phyloP scores from a whole-genome alignment of 2,797 vertebrate genomes.

The Squalus acanthias region DNA sequence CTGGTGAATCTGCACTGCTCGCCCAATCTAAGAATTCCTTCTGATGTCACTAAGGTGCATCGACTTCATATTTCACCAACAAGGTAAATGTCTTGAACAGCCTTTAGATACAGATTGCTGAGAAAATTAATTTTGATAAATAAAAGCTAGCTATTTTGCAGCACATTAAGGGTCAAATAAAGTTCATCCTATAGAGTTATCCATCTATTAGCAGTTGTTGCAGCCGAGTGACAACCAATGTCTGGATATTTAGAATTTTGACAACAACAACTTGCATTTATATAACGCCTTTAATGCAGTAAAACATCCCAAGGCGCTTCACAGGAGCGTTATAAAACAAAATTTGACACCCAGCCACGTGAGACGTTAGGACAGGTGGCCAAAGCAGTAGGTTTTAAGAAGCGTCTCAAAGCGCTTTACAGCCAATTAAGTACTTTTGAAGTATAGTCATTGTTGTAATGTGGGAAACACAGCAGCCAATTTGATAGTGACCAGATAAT shows the following conservation, averaged over 20 bases:
- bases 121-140: neutral
- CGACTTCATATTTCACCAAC: neutral
- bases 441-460: too few species aligned
- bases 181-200: neutral
- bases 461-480: too few species aligned
- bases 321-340: neutral
- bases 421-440: too few species aligned
- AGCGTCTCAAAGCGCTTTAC: neutral
- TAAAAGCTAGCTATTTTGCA: neutral
- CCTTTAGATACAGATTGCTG: neutral
- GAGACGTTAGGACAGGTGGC: neutral
- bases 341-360: neutral
- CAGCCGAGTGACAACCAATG: neutral
- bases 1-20: neutral
- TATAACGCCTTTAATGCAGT: too few species aligned
- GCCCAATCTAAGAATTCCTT: neutral
- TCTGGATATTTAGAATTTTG: neutral
- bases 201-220: neutral
- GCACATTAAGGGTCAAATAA: neutral
- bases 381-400: neutral
- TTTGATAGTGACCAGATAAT: too few species aligned
- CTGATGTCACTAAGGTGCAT: neutral
- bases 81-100: neutral
- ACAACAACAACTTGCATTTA: neutral
- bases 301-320: neutral